Conservation (phyloP, 2,888 invertebrate species). For the Liodrosophila aerea region DNA sequence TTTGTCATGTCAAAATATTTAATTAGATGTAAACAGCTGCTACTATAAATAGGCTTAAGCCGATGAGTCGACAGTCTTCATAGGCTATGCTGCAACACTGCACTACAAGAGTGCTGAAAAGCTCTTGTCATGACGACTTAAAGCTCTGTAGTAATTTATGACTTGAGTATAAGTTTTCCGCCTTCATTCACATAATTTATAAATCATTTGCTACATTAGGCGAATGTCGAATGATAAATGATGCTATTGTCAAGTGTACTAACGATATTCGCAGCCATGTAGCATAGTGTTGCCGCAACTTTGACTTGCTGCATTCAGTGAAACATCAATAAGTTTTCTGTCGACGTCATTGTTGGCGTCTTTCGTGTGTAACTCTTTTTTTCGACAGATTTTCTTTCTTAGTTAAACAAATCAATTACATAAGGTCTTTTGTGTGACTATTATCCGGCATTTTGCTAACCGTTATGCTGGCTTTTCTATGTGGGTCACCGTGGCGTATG, state of each 20-base stretch:
- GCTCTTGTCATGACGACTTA: background rate
- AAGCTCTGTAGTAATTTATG: slow-evolving; percentile 28
- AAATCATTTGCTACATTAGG: slow-evolving; percentile 41
- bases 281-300: slow-evolving; percentile 38
- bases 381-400: slow-evolving; percentile 6
- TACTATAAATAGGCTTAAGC: slow-evolving; percentile 36
- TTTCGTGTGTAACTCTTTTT: slow-evolving; percentile 39
- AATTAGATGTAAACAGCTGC: slow-evolving; percentile 26
- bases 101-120: background rate
- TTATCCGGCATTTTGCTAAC: slow-evolving; percentile 63
- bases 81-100: background rate
- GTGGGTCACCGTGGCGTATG: slow-evolving; percentile 70
- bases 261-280: slow-evolving; percentile 15
- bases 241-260: slow-evolving; percentile 18
- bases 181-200: slow-evolving; percentile 30
- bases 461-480: slow-evolving; percentile 58
- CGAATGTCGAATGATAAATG: slow-evolving; percentile 58
- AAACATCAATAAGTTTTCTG: slow-evolving; percentile 52
- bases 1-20: background rate
- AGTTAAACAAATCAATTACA: slow-evolving; percentile 59
- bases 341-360: slow-evolving; percentile 45
- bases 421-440: slow-evolving; percentile 60
- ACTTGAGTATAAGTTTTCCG: slow-evolving; percentile 5
- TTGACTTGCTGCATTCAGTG: slow-evolving; percentile 12
- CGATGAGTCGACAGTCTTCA: slow-evolving; percentile 46